Evolutionary conservation across 2,888 invertebrate species (phyloP), one percentile per base, ranked within the genome.

Genomic region (Chloromyia formosa): DNA sequence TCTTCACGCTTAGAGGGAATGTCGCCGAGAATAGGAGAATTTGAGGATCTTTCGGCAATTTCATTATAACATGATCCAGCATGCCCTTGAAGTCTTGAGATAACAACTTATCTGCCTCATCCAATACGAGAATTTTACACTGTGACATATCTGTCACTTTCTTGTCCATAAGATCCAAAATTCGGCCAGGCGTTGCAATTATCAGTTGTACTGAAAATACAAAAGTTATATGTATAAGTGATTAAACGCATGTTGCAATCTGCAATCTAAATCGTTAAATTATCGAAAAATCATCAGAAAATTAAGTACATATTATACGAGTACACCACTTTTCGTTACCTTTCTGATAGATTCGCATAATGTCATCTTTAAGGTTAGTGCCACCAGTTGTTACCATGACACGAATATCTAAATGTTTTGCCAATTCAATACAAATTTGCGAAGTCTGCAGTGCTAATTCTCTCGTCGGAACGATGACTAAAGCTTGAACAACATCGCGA

Each of bases 311-410:
- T n/a, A n/a, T n/a, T n/a, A n/a, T n/a, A n/a, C n/a, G n/a, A n/a
- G n/a, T n/a, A n/a, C n/a, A n/a, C 12, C 16, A 61, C 12, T 42
- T 22, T 42, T 12, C 42, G 42, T 42, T 85, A 95, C 95, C 95
- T 90, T 97, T 96, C 87, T 98, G 97, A 88, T 97, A 97, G 85
- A 99, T 95, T 87, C 98, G 93, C 94, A 99, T 96, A 85, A 99
- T 99, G 87, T 99, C 99, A 87, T 99, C 98, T 84, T 97, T 93
- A 82, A 95, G 89, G 87, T 94, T 94, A 80, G 98, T 99, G 81
- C 99, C 99, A 84, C 99, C 99, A 80, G 99, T 99, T 81, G 98
- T 98, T 78, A 99, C 99, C 99, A 99, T 99, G 80, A 98, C 96
- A 86, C 97, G 94, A 82, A 97, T 92, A 84, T 95, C 93, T 88